Base-by-base conservation (phyloP, 1,140 invertebrate genomes). In the Rhagoletis pomonella region DNA sequence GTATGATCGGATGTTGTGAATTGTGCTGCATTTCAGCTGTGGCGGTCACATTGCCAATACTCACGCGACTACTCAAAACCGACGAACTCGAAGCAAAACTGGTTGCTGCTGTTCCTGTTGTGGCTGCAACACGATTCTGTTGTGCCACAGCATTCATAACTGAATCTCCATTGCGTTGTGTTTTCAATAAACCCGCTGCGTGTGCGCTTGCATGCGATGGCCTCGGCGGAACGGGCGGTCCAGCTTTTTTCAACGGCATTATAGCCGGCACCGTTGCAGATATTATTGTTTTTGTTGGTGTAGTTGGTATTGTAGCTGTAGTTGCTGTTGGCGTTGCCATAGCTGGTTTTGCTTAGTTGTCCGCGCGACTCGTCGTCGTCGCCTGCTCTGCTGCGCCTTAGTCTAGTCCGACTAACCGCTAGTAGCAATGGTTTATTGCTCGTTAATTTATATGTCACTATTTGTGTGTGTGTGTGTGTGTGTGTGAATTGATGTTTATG, bases 151-250 rank as follows among this genome's bases (percentile, higher is more conserved):
- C 42, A 58, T 65, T 69, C 58, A 47, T 62, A 47, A 65, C 58
- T 64, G 81, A 85, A 77, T 85, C 69, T 60, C 42, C 67, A 58
- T 64, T 84, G 50, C 86, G 87, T 65, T 87, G 88, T 55, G 85
- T 85, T 87, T 87, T 88, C 62, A 87, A 73, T 86, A 88, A 84
- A 86, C 87, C 86, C 65, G 87, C 85, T 85, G 86, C 65, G 39
- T 81, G 44, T 55, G 86, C 50, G 29, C 4, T n/a, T 39, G 88
- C 77, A 88, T 88, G 87, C 77, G 87, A 90, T 87, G 91, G 91
- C 88, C 91, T 91, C 88, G 91, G 91, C 64, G 91, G 91, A 29
- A 92, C 91, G 88, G 91, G 91, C 47, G 91, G 91, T 77, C 91
- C 91, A 69, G 91, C 90, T 87, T 90, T 90, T 90, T 91, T 92